Percentiles rank a stretch among this genome's conserved stretches.
Conservation (phyloP, 2,113 vertebrate genomes). For the human region DNA sequence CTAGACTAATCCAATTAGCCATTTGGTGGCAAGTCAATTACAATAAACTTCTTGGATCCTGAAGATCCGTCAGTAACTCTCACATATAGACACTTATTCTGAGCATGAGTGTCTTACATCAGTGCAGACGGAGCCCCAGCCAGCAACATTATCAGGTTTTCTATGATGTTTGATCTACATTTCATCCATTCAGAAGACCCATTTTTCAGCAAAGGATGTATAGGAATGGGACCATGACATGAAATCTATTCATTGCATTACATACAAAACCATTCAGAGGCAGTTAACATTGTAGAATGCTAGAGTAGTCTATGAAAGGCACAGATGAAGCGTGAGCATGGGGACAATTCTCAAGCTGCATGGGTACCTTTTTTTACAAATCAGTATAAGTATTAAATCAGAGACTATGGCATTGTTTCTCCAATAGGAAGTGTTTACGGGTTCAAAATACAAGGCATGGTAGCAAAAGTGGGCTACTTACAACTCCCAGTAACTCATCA, state of each 20-base stretch:
- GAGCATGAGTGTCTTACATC: neutral
- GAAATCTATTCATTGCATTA: neutral
- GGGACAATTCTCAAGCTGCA: neutral
- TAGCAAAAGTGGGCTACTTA: neutral
- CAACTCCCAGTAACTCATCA: neutral
- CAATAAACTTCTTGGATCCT: neutral
- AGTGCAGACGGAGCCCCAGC: neutral
- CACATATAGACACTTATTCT: neutral
- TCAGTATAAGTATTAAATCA: neutral
- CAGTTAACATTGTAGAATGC: neutral
- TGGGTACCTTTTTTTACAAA: neutral
- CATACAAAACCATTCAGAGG: neutral
- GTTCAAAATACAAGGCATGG: neutral
- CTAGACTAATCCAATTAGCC: neutral
- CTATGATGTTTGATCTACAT: neutral
- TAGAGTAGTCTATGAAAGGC: neutral
- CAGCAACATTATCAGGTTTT: neutral
- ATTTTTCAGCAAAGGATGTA: neutral
- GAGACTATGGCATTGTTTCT: neutral
- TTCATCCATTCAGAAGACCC: neutral
- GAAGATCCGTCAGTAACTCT: neutral
- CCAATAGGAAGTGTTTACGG: neutral
- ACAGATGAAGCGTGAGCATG: no score
- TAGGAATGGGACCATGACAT: neutral
- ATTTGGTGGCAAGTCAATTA: neutral